Evolutionary conservation across 2,113 vertebrate species (phyloP).

Genomic region (Brienomyrus longianalis): DNA sequence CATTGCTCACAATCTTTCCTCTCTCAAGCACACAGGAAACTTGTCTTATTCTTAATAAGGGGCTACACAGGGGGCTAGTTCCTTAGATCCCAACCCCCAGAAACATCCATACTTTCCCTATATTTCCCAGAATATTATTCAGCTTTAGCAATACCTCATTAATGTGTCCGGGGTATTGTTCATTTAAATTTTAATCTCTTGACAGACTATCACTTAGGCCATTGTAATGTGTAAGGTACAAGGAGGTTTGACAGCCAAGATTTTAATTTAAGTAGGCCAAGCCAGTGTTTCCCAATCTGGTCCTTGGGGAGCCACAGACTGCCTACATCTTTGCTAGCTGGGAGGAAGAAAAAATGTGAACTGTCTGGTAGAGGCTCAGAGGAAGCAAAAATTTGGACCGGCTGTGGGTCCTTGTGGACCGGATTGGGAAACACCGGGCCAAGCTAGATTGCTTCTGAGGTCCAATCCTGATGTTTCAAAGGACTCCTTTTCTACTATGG

Average conservation of each 20-base stretch:
- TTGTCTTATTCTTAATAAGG: background rate
- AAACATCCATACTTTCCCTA: background rate
- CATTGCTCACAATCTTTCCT: background rate
- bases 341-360: background rate
- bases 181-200: background rate
- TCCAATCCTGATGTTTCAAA: background rate
- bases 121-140: background rate
- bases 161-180: background rate
- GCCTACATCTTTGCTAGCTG: background rate
- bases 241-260: background rate
- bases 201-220: background rate
- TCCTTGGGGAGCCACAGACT: background rate
- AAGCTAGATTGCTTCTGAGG: background rate
- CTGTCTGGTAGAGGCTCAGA: background rate
- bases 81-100: too few species aligned
- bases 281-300: background rate
- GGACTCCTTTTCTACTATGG: background rate
- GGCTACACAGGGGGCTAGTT: background rate
- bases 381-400: background rate
- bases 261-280: background rate
- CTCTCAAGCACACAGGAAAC: background rate
- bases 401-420: background rate
- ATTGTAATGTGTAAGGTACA: background rate
- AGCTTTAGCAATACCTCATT: background rate
- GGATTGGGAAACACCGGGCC: background rate